Evolutionary conservation across 2,888 invertebrate genomes (phyloP).

Genomic region (Lycocerus yunnanus): DNA sequence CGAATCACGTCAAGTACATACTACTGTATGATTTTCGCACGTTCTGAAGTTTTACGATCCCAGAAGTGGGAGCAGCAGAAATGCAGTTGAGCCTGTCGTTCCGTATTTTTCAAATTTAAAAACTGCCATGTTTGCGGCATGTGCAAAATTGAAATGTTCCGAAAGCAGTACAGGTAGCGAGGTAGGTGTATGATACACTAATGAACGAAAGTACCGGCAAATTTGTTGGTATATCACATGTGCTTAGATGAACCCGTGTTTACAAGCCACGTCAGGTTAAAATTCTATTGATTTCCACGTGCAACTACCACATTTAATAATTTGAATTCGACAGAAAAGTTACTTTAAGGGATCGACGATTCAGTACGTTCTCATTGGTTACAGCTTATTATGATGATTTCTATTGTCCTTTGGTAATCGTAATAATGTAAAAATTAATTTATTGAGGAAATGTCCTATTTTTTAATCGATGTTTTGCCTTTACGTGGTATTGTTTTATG

Average conservation of each 20-base stretch:
- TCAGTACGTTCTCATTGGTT: not conserved
- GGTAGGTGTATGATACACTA: not conserved
- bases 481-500: not conserved
- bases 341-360: not conserved
- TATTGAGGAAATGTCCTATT: not conserved
- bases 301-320: slow-evolving; percentile 11
- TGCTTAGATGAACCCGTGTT: slow-evolving; percentile 25
- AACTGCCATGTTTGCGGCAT: not conserved
- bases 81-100: not conserved
- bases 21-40: not conserved
- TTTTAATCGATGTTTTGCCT: not conserved
- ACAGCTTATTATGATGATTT: too few species aligned
- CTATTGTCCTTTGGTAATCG: not conserved
- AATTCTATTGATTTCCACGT: slow-evolving; percentile 21
- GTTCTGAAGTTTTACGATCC: not conserved
- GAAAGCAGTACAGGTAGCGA: not conserved
- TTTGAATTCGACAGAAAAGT: slow-evolving; percentile 3
- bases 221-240: slow-evolving; percentile 21
- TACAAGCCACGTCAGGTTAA: slow-evolving; percentile 25
- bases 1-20: not conserved
- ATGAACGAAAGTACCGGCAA: slow-evolving; percentile 6
- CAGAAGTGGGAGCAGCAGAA: not conserved
- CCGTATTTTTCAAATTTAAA: not conserved
- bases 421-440: not conserved
- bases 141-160: not conserved